A percentile compares a stretch with the other conserved stretches of the same genome.
Evolutionary conservation across 1,140 invertebrate genomes (phyloP).

Genomic region (Trichoplusia ni): DNA sequence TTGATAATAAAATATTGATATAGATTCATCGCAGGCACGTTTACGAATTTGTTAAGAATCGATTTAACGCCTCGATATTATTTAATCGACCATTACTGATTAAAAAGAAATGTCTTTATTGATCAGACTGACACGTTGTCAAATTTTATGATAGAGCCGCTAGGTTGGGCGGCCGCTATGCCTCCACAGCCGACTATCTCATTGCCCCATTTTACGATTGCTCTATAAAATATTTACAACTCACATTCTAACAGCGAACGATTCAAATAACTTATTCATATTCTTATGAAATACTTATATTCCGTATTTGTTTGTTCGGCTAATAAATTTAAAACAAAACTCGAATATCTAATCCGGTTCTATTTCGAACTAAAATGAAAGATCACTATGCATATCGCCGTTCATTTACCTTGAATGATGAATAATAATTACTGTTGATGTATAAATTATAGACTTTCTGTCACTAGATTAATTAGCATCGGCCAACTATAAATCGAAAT

Average conservation of each 20-base stretch:
- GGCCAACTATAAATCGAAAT: slow-evolving; percentile 55
- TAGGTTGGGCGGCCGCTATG: slow-evolving; percentile 49
- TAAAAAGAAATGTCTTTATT: slow-evolving; percentile 54
- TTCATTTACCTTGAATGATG: slow-evolving; percentile 73
- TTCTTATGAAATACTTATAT: slow-evolving; percentile 65
- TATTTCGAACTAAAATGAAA: slow-evolving; percentile 67
- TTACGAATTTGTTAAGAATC: background rate
- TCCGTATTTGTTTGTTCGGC: slow-evolving; percentile 54
- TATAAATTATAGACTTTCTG: slow-evolving; percentile 67
- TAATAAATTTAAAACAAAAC: slow-evolving; percentile 59
- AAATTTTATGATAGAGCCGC: slow-evolving; percentile 76
- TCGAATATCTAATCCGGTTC: slow-evolving; percentile 55
- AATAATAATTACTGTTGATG: slow-evolving; percentile 68
- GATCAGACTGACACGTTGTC: slow-evolving; percentile 67
- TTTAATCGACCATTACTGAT: slow-evolving; percentile 20
- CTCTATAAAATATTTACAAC: slow-evolving; percentile 73
- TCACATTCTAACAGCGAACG: slow-evolving; percentile 65
- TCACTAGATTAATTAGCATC: slow-evolving; percentile 64
- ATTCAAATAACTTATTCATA: slow-evolving; percentile 68
- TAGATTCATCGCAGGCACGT: no score
- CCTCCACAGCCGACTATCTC: slow-evolving; percentile 38
- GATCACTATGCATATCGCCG: slow-evolving; percentile 66
- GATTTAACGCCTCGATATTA: slow-evolving; percentile 2
- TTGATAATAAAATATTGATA: no score
- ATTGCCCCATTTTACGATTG: slow-evolving; percentile 61